Evolutionary conservation across 2,888 invertebrate species (phyloP), one percentile per base, ranked within the genome.

Genomic region (Melinopterus prodromus): DNA sequence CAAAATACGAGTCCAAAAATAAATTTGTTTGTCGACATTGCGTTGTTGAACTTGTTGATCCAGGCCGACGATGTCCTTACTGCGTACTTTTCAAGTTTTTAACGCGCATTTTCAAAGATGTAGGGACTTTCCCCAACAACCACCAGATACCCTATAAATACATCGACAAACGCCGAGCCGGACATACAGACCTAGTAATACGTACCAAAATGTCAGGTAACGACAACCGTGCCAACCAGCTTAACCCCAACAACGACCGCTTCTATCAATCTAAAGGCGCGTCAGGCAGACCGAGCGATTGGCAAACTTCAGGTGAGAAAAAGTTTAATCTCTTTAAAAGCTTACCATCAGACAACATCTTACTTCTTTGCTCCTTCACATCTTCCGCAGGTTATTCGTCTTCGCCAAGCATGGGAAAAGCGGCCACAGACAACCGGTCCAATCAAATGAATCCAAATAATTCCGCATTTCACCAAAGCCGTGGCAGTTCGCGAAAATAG

Each of bases 211-310:
- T 53, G 35, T n/a, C 75, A 75, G 26, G 36, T n/a, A 6, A 6
- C n/a, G 38, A 77, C 77, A 77, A 77, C 7, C 77, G 69, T 4
- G 37, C 77, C 12, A 77, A 77, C 16, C 77, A 77, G 16, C 16
- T 77, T 15, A 77, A 77, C 9, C 53, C 77, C 1, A 77, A 77
- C 69, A 77, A 77, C 16, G n/a, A 16, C 9, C 6, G 15, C 14
- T 77, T 53, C 53, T 77, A 15, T n/a, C 16, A 38, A 16, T 77
- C 77, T 6, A 36, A 69, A 16, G 53, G 77, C n/a, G n/a, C 14
- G 7, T 71, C 71, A 15, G 71, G 71, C 6, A 71, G 71, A 71
- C 71, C 71, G 1, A 71, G 71, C 14, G 71, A n/a, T n/a, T 71
- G 71, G 71, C 53, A 53, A 53, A 71, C 3, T n/a, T 71, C 71